Conservation (phyloP, 2,113 vertebrate genomes). For the Diadophis punctatus region DNA sequence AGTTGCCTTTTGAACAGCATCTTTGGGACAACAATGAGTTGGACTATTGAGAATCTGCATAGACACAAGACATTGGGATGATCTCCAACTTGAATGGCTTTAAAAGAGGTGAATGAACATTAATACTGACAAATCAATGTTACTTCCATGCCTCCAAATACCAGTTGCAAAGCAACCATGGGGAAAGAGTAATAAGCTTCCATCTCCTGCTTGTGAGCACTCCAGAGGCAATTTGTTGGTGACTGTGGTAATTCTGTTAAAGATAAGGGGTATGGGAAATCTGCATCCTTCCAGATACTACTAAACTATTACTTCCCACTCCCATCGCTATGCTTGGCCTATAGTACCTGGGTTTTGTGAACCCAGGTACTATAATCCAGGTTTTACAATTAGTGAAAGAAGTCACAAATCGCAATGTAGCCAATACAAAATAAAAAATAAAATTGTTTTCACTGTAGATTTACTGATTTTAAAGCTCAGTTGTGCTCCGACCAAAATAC, state of each 20-base stretch:
- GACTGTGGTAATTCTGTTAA: not conserved
- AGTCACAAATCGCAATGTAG: not conserved
- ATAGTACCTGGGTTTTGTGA: not conserved
- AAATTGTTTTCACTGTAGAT: not conserved
- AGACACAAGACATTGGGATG: not conserved
- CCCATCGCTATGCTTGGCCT: not conserved
- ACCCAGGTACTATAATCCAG: not conserved
- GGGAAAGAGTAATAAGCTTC: not conserved
- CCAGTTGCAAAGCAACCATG: not conserved
- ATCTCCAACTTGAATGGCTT: not conserved
- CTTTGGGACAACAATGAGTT: too few relatives aligned
- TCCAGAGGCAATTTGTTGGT: not conserved
- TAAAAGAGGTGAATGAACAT: not conserved
- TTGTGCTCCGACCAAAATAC: not conserved
- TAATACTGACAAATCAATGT: not conserved
- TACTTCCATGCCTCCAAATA: not conserved
- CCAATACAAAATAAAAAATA: not conserved
- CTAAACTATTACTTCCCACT: not conserved
- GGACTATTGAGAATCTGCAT: too few relatives aligned
- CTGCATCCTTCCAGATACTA: not conserved
- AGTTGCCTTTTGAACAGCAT: too few relatives aligned
- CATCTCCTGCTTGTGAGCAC: not conserved
- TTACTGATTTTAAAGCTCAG: not conserved
- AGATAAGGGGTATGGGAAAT: not conserved
- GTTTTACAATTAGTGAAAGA: not conserved